Conservation (phyloP, 2,797 vertebrate genomes). For the Propithecus deckenii region DNA sequence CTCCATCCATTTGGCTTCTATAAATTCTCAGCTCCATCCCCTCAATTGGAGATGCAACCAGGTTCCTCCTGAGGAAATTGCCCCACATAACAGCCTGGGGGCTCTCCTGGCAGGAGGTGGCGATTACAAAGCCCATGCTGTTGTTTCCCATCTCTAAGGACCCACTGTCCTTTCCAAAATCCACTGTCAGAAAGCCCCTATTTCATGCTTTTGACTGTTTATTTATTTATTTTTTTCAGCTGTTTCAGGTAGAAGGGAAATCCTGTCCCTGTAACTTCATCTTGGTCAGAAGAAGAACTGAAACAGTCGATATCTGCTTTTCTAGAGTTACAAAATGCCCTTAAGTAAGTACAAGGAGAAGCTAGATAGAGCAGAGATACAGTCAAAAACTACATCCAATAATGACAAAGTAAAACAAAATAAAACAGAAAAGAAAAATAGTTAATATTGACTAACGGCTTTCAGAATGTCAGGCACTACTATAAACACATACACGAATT, state of each 20-base stretch:
- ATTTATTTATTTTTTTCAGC: neutral
- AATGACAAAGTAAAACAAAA: neutral
- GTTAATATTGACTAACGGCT: neutral
- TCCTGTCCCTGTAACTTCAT: neutral
- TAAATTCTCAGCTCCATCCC: neutral
- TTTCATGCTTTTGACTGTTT: neutral
- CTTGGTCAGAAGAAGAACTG: neutral
- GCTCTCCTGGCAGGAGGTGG: neutral
- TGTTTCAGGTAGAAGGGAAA: neutral
- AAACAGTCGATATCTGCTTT: neutral
- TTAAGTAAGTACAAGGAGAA: neutral
- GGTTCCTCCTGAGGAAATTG: neutral
- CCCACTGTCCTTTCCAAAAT: too few relatives aligned
- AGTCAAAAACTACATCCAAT: neutral
- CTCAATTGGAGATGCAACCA: neutral
- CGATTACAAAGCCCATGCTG: fast-evolving
- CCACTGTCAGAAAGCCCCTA: neutral
- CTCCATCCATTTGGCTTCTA: too few relatives aligned
- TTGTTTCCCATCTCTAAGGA: neutral
- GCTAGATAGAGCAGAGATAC: too few relatives aligned
- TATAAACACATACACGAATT: neutral
- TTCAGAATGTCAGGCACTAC: neutral
- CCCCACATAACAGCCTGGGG: neutral
- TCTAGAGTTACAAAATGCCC: neutral
- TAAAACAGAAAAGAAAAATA: neutral